These are phyloP conservation scores for Carapus acus DNA, from an alignment of 2,797 vertebrate genomes.

Conservation along the genomic window DNA sequence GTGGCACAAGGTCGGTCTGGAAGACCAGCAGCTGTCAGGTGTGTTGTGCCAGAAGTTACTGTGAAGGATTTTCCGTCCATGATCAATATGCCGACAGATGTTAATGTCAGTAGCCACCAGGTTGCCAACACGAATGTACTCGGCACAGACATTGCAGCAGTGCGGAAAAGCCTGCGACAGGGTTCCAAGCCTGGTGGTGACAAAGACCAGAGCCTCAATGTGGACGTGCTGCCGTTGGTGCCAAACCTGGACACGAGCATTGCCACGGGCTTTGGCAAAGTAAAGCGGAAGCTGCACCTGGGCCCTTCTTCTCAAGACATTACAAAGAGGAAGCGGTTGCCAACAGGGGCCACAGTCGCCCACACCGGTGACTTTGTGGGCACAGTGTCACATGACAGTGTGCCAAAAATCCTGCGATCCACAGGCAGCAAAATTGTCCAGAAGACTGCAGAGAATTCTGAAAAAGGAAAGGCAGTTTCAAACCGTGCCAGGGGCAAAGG, in stretches of 20 bases:
- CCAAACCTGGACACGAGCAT: conserved; percentile 3
- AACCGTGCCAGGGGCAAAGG: conserved; percentile 36
- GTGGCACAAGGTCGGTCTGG: too few species aligned
- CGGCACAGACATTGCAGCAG: too few species aligned
- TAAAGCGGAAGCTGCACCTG: conserved; percentile 34
- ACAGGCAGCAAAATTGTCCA: neutral
- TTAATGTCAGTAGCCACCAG: too few species aligned
- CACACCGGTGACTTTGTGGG: too few species aligned
- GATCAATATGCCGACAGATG: too few species aligned
- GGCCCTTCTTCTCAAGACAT: conserved; percentile 10
- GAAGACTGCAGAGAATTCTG: too few species aligned
- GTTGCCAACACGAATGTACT: too few species aligned
- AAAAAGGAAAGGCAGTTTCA: too few species aligned
- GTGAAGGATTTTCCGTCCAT: too few species aligned
- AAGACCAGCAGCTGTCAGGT: too few species aligned
- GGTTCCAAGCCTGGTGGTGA: neutral
- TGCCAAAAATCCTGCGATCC: neutral
- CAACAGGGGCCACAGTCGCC: neutral
- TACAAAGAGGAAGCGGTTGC: conserved; percentile 45
- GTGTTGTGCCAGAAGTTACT: too few species aligned
- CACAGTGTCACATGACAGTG: too few species aligned
- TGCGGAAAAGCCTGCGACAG: conserved; percentile 26
- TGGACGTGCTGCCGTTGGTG: conserved; percentile 8
- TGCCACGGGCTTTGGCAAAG: conserved; percentile 2
- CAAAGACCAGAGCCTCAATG: conserved; percentile 2